A percentile compares a stretch with the other conserved stretches of the same genome.
Conservation (phyloP, 1,140 invertebrate species). For the Drosophila kikkawai region DNA sequence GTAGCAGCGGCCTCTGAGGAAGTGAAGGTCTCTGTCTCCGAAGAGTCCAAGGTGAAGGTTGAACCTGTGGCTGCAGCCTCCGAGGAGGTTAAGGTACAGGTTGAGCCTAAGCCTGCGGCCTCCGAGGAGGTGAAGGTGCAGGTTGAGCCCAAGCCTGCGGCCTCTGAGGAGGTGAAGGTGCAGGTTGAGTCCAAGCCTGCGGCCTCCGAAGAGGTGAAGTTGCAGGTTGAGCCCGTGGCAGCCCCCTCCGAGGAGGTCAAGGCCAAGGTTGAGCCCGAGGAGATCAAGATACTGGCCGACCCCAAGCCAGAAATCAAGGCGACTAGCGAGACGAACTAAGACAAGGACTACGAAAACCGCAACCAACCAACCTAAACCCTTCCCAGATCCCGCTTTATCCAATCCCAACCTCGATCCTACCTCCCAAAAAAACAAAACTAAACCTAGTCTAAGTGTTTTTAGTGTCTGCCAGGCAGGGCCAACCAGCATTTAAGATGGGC, state of each 20-base stretch:
- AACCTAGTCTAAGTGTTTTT: conserved; percentile 58
- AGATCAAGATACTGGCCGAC: conserved; percentile 26
- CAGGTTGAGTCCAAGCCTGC: conserved; percentile 26
- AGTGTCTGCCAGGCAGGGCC: conserved; percentile 43
- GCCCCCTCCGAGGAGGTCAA: conserved; percentile 30
- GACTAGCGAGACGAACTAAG: conserved; percentile 64
- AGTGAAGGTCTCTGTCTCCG: conserved; percentile 16
- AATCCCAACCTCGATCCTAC: conserved; percentile 41
- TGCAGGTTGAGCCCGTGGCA: conserved; percentile 21
- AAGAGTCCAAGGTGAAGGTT: conserved; percentile 16
- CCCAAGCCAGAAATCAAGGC: conserved; percentile 40
- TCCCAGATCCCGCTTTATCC: conserved; percentile 50
- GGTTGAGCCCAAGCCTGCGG: conserved; percentile 24
- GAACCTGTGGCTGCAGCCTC: conserved; percentile 32
- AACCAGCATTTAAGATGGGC: conserved; percentile 45
- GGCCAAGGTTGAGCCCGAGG: conserved; percentile 22
- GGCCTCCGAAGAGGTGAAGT: conserved; percentile 24
- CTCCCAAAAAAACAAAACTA: conserved; percentile 40
- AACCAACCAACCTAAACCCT: conserved; percentile 24
- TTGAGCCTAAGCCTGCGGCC: conserved; percentile 30
- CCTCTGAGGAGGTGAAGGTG: conserved; percentile 21
- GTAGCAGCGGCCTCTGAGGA: conserved; percentile 22
- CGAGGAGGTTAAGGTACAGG: conserved; percentile 29
- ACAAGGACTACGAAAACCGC: conserved; percentile 32
- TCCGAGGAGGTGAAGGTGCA: conserved; percentile 29